These are phyloP conservation scores for Carabus problematicus DNA, from an alignment of 2,888 invertebrate species.

Conservation along the genomic window DNA sequence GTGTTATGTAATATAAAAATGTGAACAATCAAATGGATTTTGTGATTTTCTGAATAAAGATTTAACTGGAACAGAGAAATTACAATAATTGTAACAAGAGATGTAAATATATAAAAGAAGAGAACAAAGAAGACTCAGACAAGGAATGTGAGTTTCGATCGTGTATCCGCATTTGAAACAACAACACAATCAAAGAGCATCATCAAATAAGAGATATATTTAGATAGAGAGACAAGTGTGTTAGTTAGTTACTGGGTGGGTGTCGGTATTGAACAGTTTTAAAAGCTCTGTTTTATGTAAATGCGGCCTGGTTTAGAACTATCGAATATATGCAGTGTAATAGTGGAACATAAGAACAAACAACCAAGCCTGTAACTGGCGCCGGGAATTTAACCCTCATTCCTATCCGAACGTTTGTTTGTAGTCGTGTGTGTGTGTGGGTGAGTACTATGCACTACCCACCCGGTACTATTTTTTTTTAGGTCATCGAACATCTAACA, in stretches of 20 bases:
- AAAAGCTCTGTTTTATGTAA: slow-evolving; percentile 38
- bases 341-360: slow-evolving; percentile 34
- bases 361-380: slow-evolving; percentile 16
- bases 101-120: no score
- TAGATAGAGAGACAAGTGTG: slow-evolving; percentile 5
- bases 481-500: slow-evolving; percentile 27
- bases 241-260: slow-evolving; percentile 16
- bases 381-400: slow-evolving; percentile 14
- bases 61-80: no score
- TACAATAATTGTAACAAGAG: no score
- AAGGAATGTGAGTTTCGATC: neutral
- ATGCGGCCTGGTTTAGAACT: slow-evolving; percentile 34
- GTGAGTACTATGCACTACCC: slow-evolving; percentile 13
- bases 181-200: neutral
- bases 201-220: neutral
- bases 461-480: slow-evolving; percentile 25
- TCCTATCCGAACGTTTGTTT: slow-evolving; percentile 3
- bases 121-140: no score
- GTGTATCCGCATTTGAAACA: neutral
- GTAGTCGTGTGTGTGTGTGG: slow-evolving; percentile 7
- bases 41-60: no score
- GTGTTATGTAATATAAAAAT: slow-evolving; percentile 8
- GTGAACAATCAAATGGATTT: neutral
- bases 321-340: slow-evolving; percentile 40
- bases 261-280: slow-evolving; percentile 26